Percentiles rank a stretch among this genome's conserved stretches.
Evolutionary conservation across 2,888 invertebrate genomes (phyloP).

Genomic region (Mermis nigrescens): DNA sequence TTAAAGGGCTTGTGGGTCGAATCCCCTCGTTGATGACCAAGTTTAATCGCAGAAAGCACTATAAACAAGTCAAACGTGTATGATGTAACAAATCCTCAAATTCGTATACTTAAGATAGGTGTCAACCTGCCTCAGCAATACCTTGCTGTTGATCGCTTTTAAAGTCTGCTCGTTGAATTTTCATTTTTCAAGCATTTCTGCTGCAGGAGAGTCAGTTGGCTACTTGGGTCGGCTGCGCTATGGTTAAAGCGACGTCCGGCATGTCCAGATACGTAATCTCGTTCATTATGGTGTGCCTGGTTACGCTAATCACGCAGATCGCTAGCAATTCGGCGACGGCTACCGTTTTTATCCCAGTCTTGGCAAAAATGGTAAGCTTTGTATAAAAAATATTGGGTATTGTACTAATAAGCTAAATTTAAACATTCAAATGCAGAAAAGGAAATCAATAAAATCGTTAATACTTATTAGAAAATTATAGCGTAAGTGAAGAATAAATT

Average conservation of each 20-base stretch:
- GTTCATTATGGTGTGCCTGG: constrained; percentile 53
- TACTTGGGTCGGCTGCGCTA: background rate
- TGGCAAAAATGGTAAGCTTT: constrained; percentile 44
- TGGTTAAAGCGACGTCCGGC: background rate
- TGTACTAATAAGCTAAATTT: background rate
- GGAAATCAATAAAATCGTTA: background rate
- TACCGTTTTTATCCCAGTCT: constrained; percentile 62
- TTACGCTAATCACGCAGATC: constrained; percentile 65
- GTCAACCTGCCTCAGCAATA: too few species aligned
- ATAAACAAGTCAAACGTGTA: too few species aligned
- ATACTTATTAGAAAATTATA: too few species aligned
- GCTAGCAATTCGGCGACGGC: constrained; percentile 76
- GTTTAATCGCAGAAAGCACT: too few species aligned
- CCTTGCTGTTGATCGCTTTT: too few species aligned
- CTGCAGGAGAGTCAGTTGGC: background rate
- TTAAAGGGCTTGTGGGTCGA: too few species aligned
- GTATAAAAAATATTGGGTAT: background rate
- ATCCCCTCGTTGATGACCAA: too few species aligned
- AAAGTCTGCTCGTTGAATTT: too few species aligned
- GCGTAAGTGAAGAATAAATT: too few species aligned
- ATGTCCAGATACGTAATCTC: constrained; percentile 48
- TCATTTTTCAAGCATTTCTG: background rate
- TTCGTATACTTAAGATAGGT: too few species aligned
- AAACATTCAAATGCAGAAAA: background rate
- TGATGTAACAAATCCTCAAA: too few species aligned